A percentile compares a stretch with the other conserved stretches of the same genome.
Evolutionary conservation across 2,888 invertebrate species (phyloP).

Genomic region (Drosophila longiperda): DNA sequence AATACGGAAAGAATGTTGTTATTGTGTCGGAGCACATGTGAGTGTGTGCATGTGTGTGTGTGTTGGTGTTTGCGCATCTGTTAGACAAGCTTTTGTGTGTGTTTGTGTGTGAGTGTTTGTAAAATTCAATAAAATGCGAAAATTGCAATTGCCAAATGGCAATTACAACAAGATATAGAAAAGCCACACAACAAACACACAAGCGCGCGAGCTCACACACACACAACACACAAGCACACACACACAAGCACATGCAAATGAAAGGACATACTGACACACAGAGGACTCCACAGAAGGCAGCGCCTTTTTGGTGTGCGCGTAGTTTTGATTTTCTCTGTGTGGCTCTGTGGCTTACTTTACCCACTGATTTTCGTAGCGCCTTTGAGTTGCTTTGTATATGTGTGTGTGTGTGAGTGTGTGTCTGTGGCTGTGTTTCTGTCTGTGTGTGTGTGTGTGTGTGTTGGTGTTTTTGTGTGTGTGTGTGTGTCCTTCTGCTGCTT

Average conservation of each 20-base stretch:
- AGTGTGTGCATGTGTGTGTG: conserved; percentile 18
- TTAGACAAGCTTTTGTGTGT: conserved; percentile 52
- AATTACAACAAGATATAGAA: conserved; percentile 60
- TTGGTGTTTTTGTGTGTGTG: conserved; percentile 26
- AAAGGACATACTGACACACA: conserved; percentile 50
- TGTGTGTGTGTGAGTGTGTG: conserved; percentile 6
- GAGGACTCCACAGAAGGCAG: conserved; percentile 42
- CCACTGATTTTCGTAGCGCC: conserved; percentile 65
- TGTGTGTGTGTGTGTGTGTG: conserved; percentile 25
- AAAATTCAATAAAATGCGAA: conserved; percentile 80
- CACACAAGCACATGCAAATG: conserved; percentile 55
- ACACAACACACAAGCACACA: conserved; percentile 16
- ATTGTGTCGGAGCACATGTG: conserved; percentile 64
- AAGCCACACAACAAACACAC: conserved; percentile 46
- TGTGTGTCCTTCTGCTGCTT: conserved; percentile 80
- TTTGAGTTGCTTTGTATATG: conserved; percentile 43
- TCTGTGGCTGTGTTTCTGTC: conserved; percentile 19
- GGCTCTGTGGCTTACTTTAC: conserved; percentile 74
- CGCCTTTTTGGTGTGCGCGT: conserved; percentile 75
- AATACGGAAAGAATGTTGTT: conserved; percentile 61
- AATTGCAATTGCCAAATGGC: conserved; percentile 76
- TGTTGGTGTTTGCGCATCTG: conserved; percentile 59
- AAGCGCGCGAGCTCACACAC: conserved; percentile 11
- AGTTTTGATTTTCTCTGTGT: conserved; percentile 78
- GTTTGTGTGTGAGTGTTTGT: conserved; percentile 47